A percentile compares a stretch with the other conserved stretches of the same genome.
These are phyloP conservation scores for Phyllostomus discolor DNA, from an alignment of 2,113 vertebrate species.

Conservation along the genomic window DNA sequence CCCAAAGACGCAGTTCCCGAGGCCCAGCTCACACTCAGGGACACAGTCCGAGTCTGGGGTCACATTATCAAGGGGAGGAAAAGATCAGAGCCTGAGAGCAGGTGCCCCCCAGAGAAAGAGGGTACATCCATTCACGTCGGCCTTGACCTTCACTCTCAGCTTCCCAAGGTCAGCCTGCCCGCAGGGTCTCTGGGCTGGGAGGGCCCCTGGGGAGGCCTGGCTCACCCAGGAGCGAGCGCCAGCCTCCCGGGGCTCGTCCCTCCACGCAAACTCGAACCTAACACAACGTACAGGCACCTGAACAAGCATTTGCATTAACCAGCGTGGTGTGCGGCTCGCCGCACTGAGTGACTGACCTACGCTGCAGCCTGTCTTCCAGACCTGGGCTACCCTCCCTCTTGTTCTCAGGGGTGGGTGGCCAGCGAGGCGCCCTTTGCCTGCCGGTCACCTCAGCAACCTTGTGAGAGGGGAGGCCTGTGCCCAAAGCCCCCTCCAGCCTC, in stretches of 20 bases:
- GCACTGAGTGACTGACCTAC: fast-evolving
- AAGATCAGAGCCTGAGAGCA: background rate
- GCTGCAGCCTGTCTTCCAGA: fast-evolving
- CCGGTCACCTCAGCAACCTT: fast-evolving
- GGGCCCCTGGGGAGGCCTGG: fast-evolving
- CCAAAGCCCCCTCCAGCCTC: background rate
- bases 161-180: no score
- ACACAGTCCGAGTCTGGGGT: background rate
- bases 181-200: no score
- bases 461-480: background rate
- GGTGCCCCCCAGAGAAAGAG: background rate
- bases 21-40: background rate
- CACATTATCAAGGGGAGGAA: background rate
- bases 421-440: background rate
- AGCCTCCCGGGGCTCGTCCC: fast-evolving
- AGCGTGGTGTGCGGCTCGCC: fast-evolving
- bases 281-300: fast-evolving
- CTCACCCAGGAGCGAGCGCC: background rate
- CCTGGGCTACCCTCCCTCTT: background rate
- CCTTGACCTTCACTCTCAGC: background rate
- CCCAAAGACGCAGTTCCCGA: background rate
- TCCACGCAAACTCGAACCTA: background rate
- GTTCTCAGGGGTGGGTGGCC: no score
- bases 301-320: fast-evolving
- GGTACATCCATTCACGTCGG: fast-evolving